Percentiles rank a stretch among this genome's conserved stretches.
Conservation (phyloP, 2,797 vertebrate genomes). For the Cirrhinus molitorella region DNA sequence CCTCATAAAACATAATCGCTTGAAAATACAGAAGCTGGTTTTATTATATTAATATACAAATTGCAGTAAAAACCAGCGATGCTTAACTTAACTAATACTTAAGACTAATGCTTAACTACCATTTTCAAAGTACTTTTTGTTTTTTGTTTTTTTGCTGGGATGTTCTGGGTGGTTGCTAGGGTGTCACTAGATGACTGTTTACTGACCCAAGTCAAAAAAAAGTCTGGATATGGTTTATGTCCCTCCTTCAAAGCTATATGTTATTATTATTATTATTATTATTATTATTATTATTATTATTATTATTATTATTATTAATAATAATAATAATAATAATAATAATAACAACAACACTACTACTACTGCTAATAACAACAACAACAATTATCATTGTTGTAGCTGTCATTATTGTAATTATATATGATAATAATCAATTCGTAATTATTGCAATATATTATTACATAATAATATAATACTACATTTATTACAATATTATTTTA, state of each 20-base stretch:
- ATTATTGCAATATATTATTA: not conserved
- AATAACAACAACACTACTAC: too few relatives aligned
- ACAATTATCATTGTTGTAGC: too few relatives aligned
- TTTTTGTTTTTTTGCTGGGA: too few relatives aligned
- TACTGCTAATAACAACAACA: too few relatives aligned
- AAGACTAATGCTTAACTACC: not conserved
- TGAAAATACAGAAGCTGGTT: not conserved
- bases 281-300: not conserved
- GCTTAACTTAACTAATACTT: not conserved
- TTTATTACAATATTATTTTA: too few relatives aligned
- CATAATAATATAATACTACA: too few relatives aligned
- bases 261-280: not conserved
- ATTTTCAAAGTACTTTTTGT: not conserved
- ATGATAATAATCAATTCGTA: too few relatives aligned
- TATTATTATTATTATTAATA: too few relatives aligned
- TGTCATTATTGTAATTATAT: too few relatives aligned
- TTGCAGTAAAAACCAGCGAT: not conserved
- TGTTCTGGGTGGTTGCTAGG: not conserved
- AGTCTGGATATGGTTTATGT: not conserved
- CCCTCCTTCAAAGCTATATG: not conserved
- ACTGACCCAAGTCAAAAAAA: not conserved
- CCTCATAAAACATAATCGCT: conserved; percentile 14
- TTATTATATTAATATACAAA: not conserved
- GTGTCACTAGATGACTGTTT: not conserved
- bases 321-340: too few relatives aligned